Evolutionary conservation across 1,140 invertebrate genomes (phyloP).

Genomic region (Drosophila melanica): DNA sequence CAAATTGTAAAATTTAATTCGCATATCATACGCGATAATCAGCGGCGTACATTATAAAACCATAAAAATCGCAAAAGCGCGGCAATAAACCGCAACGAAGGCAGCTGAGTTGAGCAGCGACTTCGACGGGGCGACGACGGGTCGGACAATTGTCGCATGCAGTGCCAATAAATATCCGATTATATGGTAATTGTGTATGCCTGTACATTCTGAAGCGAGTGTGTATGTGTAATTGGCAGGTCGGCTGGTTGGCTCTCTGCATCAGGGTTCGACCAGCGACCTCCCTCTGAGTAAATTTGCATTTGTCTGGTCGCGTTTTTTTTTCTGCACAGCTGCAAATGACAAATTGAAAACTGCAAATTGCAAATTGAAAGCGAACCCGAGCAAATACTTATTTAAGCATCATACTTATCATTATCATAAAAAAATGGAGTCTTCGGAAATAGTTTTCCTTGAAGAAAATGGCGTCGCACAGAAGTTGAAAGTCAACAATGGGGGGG

Average conservation of each 20-base stretch:
- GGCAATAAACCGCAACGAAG: slow-evolving; percentile 60
- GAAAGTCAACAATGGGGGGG: neutral
- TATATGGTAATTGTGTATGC: slow-evolving; percentile 76
- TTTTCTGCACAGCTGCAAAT: slow-evolving; percentile 68
- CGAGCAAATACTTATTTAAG: slow-evolving; percentile 71
- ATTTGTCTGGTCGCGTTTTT: slow-evolving; percentile 38
- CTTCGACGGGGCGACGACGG: neutral
- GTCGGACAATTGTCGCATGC: slow-evolving; percentile 73
- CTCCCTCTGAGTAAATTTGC: slow-evolving; percentile 56
- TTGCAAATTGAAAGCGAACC: slow-evolving; percentile 42
- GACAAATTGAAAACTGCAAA: slow-evolving; percentile 32
- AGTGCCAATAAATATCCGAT: slow-evolving; percentile 77
- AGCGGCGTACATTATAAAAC: slow-evolving; percentile 79
- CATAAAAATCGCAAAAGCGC: slow-evolving; percentile 78
- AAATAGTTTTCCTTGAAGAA: slow-evolving; percentile 22
- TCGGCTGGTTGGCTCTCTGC: slow-evolving; percentile 48
- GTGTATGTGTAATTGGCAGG: slow-evolving; percentile 2
- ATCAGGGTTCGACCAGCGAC: slow-evolving; percentile 1
- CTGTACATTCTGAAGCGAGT: neutral
- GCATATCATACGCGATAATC: slow-evolving; percentile 81
- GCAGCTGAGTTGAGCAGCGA: slow-evolving; percentile 14
- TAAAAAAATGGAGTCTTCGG: neutral
- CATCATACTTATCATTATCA: slow-evolving; percentile 22
- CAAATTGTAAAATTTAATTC: slow-evolving; percentile 82
- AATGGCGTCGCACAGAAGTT: slow-evolving; percentile 55